phyloP scores from a whole-genome alignment of 2,113 vertebrate species.

The Origma solitaria region DNA sequence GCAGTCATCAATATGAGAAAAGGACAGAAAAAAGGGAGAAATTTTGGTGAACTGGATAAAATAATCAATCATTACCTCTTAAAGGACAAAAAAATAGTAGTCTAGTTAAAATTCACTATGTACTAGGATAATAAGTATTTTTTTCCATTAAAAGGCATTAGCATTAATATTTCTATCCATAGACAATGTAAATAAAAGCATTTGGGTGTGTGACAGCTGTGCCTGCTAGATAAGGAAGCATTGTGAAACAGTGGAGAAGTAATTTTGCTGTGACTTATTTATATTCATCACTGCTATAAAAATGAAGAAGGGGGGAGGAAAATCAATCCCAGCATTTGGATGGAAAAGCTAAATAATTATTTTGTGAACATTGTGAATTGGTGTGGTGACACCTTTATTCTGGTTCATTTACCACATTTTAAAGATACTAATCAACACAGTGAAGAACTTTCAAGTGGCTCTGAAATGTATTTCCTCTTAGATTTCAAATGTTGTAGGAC shows the following conservation, averaged over 20 bases:
- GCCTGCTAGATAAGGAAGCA: conserved; percentile 65
- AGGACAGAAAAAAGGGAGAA: neutral
- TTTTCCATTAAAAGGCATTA: conserved; percentile 32
- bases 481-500: neutral
- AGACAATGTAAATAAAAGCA: conserved; percentile 54
- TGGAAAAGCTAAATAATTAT: conserved; percentile 36
- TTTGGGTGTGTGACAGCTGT: conserved; percentile 65
- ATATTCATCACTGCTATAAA: conserved; percentile 39
- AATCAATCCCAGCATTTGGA: conserved; percentile 1
- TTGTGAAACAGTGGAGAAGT: conserved; percentile 58
- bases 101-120: conserved; percentile 32
- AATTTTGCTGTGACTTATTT: conserved; percentile 69
- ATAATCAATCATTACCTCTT: neutral
- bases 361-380: conserved; percentile 42
- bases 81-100: neutral
- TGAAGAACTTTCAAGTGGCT: conserved; percentile 9
- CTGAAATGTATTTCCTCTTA: neutral
- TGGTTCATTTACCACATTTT: conserved; percentile 38
- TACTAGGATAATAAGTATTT: conserved; percentile 10
- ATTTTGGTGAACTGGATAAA: neutral
- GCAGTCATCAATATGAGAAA: neutral
- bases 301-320: neutral
- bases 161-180: conserved; percentile 32
- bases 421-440: conserved; percentile 33
- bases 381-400: conserved; percentile 10